A percentile compares a stretch with the other conserved stretches of the same genome.
phyloP scores from a whole-genome alignment of 2,113 vertebrate species.

The Heliornis fulica region DNA sequence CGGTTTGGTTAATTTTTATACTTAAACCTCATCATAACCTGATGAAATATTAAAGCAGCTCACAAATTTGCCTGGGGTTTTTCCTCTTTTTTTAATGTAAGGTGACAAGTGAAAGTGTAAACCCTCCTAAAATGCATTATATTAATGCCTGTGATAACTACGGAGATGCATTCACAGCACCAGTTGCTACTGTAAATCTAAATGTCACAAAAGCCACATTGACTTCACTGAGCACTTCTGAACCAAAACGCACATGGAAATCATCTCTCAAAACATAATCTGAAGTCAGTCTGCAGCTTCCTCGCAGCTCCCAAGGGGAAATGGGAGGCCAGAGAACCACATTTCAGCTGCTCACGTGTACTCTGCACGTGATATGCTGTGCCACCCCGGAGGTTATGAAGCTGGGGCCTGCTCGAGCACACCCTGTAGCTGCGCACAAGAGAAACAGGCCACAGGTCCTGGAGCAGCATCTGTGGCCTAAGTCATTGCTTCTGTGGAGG shows the following conservation, averaged over 20 bases:
- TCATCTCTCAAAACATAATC: background rate
- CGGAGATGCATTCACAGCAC: background rate
- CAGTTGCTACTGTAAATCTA: background rate
- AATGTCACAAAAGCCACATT: background rate
- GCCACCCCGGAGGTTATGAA: background rate
- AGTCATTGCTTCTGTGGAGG: background rate
- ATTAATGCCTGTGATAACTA: background rate
- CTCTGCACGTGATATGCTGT: background rate
- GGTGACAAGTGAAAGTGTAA: background rate
- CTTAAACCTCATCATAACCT: background rate
- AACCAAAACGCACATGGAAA: background rate
- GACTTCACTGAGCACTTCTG: background rate
- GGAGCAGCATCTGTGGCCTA: background rate
- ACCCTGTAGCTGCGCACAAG: fast-evolving
- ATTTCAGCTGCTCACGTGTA: background rate
- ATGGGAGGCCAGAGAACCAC: background rate
- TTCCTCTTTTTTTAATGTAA: background rate
- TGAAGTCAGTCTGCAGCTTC: background rate
- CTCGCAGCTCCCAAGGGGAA: background rate
- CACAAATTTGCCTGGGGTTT: background rate
- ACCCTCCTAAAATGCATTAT: background rate
- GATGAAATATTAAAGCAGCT: background rate
- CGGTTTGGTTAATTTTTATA: background rate
- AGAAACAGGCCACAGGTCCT: background rate
- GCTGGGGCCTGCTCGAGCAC: background rate